These are phyloP conservation scores for Rhombomys opimus DNA, from an alignment of 2,113 vertebrate genomes.

Conservation along the genomic window DNA sequence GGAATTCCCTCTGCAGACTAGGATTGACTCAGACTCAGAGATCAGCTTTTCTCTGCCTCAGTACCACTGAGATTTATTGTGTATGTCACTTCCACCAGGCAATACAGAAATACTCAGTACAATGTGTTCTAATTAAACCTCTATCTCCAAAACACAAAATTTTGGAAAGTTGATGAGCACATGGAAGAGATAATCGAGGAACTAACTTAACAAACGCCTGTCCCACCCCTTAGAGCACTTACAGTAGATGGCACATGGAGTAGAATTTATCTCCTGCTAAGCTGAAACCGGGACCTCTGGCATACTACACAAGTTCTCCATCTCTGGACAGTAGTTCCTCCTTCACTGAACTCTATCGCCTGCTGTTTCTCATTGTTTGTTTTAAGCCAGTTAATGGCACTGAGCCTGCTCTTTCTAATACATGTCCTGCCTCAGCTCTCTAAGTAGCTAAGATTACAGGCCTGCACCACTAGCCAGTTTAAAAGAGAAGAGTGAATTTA, in stretches of 20 bases:
- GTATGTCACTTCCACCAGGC: no score
- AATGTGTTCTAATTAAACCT: conserved; percentile 34
- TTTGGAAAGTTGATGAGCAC: neutral
- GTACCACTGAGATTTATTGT: neutral
- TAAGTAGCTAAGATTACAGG: neutral
- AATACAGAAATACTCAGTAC: neutral
- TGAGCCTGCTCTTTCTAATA: neutral
- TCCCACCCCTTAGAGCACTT: neutral
- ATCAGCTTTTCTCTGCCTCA: neutral
- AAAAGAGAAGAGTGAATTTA: neutral
- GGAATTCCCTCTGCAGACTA: neutral
- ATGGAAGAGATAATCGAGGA: neutral
- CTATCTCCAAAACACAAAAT: neutral
- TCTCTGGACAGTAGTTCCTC: no score
- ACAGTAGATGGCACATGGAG: neutral
- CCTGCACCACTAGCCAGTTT: neutral
- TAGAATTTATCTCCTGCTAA: neutral
- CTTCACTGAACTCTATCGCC: neutral
- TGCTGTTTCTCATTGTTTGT: neutral
- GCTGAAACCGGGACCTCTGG: neutral
- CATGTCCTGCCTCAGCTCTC: neutral
- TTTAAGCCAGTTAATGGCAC: neutral
- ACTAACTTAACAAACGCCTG: neutral
- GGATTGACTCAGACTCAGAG: neutral
- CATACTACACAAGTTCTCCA: neutral